Conservation (phyloP, 2,797 vertebrate genomes). For the Spizella passerina region DNA sequence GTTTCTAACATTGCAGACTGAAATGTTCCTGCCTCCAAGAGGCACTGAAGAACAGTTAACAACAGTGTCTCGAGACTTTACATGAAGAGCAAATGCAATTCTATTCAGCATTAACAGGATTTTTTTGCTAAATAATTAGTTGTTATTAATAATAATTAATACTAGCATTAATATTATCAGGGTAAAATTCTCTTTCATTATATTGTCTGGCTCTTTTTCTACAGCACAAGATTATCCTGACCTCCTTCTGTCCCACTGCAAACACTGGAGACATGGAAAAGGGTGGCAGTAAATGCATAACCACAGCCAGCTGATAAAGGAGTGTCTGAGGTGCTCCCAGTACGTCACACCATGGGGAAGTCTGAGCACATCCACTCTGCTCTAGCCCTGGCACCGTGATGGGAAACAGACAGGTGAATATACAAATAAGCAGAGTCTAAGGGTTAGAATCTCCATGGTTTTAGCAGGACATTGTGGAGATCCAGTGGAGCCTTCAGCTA, state of each 20-base stretch:
- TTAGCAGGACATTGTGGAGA: not conserved
- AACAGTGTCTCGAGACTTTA: not conserved
- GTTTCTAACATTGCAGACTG: not conserved
- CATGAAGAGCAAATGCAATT: not conserved
- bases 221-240: not conserved
- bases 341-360: not conserved
- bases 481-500: not conserved
- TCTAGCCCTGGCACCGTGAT: not conserved
- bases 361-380: not conserved
- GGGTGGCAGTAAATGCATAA: not conserved
- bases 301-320: not conserved
- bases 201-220: not conserved
- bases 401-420: not conserved
- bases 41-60: not conserved
- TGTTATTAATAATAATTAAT: not conserved
- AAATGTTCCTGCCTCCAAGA: not conserved
- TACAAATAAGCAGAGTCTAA: not conserved
- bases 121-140: not conserved
- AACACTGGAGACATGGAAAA: not conserved
- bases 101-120: not conserved
- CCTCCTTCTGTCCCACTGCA: not conserved
- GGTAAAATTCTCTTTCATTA: not conserved
- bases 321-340: not conserved
- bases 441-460: not conserved
- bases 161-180: not conserved